phyloP scores from a whole-genome alignment of 1,140 invertebrate genomes.

The Drosophila takahashii region DNA sequence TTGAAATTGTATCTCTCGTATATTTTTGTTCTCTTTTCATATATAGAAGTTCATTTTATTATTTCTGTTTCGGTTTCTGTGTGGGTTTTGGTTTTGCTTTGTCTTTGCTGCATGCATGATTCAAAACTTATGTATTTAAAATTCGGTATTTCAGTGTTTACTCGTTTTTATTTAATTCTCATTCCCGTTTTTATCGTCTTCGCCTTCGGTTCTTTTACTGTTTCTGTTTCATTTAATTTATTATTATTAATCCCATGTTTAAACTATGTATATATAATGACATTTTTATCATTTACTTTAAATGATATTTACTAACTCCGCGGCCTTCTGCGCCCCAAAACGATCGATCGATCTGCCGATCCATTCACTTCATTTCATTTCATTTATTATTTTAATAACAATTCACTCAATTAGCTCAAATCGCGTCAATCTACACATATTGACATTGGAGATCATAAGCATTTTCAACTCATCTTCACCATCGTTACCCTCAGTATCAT shows the following conservation, averaged over 20 bases:
- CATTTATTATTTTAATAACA: slow-evolving; percentile 80
- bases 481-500: slow-evolving; percentile 40
- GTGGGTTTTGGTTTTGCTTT: slow-evolving; percentile 27
- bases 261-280: slow-evolving; percentile 82
- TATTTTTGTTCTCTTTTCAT: slow-evolving; percentile 23
- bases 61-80: slow-evolving; percentile 30
- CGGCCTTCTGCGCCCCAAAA: slow-evolving; percentile 56
- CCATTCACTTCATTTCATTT: slow-evolving; percentile 59
- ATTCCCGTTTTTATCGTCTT: slow-evolving; percentile 22
- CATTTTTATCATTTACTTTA: slow-evolving; percentile 74
- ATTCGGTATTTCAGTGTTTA: slow-evolving; percentile 66
- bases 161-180: slow-evolving; percentile 56
- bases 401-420: slow-evolving; percentile 83
- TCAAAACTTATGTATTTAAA: slow-evolving; percentile 62
- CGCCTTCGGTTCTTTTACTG: background rate
- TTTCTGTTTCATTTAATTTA: slow-evolving; percentile 53
- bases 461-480: slow-evolving; percentile 62
- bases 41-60: slow-evolving; percentile 49
- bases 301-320: slow-evolving; percentile 80
- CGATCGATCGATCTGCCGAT: slow-evolving; percentile 44
- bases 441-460: slow-evolving; percentile 76
- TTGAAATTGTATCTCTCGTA: slow-evolving; percentile 50
- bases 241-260: slow-evolving; percentile 77
- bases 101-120: slow-evolving; percentile 45
- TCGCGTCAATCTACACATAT: slow-evolving; percentile 76